Evolutionary conservation across 2,113 vertebrate species (phyloP).

Genomic region (Rhinoderma darwinii): DNA sequence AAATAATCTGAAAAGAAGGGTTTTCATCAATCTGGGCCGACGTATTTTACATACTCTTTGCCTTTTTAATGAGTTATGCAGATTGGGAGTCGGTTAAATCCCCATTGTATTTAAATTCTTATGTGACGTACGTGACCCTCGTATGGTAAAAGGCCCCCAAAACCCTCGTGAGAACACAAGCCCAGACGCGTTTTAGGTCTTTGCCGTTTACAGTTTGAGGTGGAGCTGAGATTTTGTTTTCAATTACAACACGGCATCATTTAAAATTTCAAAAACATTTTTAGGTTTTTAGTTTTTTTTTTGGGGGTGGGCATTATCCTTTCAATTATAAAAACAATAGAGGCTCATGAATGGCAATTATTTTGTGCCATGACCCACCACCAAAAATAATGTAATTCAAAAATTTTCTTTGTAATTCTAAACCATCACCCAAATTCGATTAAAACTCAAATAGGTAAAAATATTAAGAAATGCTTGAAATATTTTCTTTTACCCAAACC

Average conservation of each 20-base stretch:
- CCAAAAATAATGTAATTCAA: no score
- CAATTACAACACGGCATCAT: no score
- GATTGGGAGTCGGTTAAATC: constrained; percentile 5
- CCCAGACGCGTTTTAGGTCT: neutral
- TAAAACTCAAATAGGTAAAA: no score
- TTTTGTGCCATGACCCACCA: no score
- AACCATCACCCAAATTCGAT: no score
- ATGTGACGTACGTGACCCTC: constrained; percentile 36
- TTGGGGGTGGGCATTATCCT: neutral
- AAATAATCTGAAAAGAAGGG: constrained; percentile 10
- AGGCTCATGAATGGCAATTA: neutral
- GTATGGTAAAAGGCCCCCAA: constrained; percentile 56
- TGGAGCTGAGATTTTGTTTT: neutral
- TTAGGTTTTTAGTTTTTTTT: neutral
- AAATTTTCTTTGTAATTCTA: no score
- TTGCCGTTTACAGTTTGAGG: neutral
- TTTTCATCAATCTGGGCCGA: neutral
- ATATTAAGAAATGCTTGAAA: no score
- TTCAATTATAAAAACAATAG: neutral
- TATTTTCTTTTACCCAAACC: neutral
- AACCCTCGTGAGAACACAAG: constrained; percentile 61
- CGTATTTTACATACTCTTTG: neutral
- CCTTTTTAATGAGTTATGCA: constrained; percentile 42
- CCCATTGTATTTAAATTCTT: constrained; percentile 46
- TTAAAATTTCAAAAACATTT: neutral